phyloP scores from a whole-genome alignment of 1,140 invertebrate genomes.

The Antheraea mylitta region DNA sequence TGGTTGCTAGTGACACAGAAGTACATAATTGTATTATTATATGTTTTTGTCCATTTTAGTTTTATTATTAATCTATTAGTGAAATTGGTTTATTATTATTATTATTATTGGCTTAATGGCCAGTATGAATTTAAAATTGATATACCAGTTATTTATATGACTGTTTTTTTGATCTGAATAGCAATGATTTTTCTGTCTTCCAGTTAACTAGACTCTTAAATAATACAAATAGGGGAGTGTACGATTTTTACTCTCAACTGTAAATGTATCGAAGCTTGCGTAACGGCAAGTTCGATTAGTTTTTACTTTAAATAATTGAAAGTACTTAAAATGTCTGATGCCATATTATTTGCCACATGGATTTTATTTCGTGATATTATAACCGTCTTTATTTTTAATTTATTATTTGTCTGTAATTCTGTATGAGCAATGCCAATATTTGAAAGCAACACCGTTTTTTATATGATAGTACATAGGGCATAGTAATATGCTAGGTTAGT shows the following conservation, averaged over 20 bases:
- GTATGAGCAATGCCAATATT: constrained; percentile 55
- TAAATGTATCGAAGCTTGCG: constrained; percentile 23
- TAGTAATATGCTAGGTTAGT: constrained; percentile 69
- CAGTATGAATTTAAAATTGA: constrained; percentile 59
- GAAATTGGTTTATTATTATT: constrained; percentile 62
- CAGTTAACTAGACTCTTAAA: constrained; percentile 54
- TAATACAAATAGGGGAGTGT: constrained; percentile 35
- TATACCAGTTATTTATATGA: constrained; percentile 42
- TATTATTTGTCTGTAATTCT: constrained; percentile 56
- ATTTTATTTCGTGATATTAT: constrained; percentile 73
- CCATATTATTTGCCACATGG: constrained; percentile 77
- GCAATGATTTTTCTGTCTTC: constrained; percentile 75
- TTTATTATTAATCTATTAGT: constrained; percentile 57
- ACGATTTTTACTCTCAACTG: constrained; percentile 29
- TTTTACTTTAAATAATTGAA: constrained; percentile 57
- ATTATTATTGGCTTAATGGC: constrained; percentile 50
- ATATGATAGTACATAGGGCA: constrained; percentile 45
- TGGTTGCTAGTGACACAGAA: constrained; percentile 59
- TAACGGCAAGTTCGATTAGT: constrained; percentile 36
- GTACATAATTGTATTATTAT: constrained; percentile 61
- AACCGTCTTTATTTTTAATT: constrained; percentile 63
- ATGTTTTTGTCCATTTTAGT: constrained; percentile 66
- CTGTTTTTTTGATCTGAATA: constrained; percentile 69
- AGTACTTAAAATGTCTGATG: constrained; percentile 76
- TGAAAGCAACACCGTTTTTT: constrained; percentile 40